These are phyloP conservation scores for Nematolebias whitei DNA, from an alignment of 2,113 vertebrate species.

Conservation along the genomic window DNA sequence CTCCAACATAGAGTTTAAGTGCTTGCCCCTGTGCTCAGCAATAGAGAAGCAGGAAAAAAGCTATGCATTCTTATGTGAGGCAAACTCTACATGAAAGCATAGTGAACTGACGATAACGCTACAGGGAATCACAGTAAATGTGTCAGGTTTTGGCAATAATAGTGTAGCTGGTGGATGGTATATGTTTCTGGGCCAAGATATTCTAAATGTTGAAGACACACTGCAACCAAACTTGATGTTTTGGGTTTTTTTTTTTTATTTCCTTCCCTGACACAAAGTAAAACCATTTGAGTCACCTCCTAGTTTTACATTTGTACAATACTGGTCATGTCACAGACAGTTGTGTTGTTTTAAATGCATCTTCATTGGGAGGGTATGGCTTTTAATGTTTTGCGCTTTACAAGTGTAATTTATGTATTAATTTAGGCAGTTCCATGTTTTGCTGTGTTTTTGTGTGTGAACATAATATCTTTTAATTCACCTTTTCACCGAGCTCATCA, in stretches of 20 bases:
- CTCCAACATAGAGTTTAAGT: constrained; percentile 65
- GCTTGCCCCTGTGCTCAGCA: constrained; percentile 49
- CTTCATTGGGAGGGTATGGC: no score
- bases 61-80: constrained; percentile 11
- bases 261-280: neutral
- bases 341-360: no score
- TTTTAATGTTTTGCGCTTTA: no score
- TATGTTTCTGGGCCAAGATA: neutral
- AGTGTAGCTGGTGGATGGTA: neutral
- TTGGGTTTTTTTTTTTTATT: no score
- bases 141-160: constrained; percentile 1
- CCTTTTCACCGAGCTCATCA: no score
- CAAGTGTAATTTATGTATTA: no score
- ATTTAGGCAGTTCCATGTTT: no score
- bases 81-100: constrained; percentile 18
- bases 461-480: no score
- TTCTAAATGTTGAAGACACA: neutral
- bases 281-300: neutral
- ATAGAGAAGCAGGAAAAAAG: constrained; percentile 20
- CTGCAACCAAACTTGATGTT: no score
- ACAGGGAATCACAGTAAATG: constrained; percentile 1
- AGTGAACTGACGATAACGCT: constrained; percentile 9
- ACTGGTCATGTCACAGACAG: no score
- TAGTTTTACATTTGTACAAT: no score
- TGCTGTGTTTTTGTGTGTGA: no score